Evolutionary conservation across 2,797 vertebrate species (phyloP), one percentile per base, ranked within the genome.

Genomic region (Mareca penelope): DNA sequence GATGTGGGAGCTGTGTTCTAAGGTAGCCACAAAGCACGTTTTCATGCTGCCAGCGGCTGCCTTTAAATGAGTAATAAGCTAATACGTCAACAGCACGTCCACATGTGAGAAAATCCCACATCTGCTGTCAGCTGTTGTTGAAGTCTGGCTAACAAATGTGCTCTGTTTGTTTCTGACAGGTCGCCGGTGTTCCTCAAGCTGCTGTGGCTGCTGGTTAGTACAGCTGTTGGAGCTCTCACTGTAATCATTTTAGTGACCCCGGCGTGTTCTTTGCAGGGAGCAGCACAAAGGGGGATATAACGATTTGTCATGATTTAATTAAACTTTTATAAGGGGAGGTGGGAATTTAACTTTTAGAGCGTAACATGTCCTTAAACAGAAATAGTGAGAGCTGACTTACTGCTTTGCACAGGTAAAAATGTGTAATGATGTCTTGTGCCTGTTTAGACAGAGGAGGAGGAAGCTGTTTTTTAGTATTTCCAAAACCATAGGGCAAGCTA

Each of bases 81-180:
- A 42, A 53, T 59, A 40, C 0, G 2, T 60, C 65, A 81, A 63
- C 39, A 78, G 10, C 35, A 10, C 12, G 19, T 55, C 61, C n/a
- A 12, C 22, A 14, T 1, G 1, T 10, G 44, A 91, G 50, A 40
- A 60, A 21, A 59, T 73, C 40, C 48, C 8, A 0, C 59, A 13
- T 60, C 48, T 85, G 1, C 57, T 75, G 48, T 64, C 23, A 44
- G 21, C 37, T 75, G 16, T 64, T 72, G 42, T 59, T 63, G 50
- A 86, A 85, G 64, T 76, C n/a, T 86, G 71, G 48, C 85, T 96
- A 88, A 94, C 12, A 42, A 88, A 52, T 21, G 3, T 15, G 65
- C 65, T 90, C 57, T 93, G 80, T 71, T 94, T 91, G 65, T 83
- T 82, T 78, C 79, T 23, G 65, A 59, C 88, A 90, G 94, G 91